A percentile compares a stretch with the other conserved stretches of the same genome.
These are phyloP conservation scores for Choloepus didactylus DNA, from an alignment of 2,797 vertebrate species.

Conservation along the genomic window DNA sequence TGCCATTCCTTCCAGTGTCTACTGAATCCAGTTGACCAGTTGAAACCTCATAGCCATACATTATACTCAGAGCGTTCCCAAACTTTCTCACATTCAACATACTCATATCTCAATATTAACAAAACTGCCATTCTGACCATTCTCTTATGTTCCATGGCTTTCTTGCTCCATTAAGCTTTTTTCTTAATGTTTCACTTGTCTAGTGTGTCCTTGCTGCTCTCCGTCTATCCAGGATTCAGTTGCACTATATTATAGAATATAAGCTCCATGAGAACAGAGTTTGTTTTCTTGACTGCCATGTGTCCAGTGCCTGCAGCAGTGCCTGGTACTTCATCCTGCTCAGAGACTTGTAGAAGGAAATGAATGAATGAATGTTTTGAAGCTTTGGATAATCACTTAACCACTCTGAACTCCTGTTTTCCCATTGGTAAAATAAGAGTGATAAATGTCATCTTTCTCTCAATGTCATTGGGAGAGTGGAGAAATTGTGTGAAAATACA, in stretches of 20 bases:
- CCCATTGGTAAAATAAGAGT: not conserved
- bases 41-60: not conserved
- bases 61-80: not conserved
- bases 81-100: not conserved
- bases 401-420: not conserved
- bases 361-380: not conserved
- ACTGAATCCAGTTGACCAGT: not conserved
- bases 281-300: not conserved
- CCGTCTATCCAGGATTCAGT: not conserved
- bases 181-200: not conserved
- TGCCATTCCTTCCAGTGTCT: not conserved
- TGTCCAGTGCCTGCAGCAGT: not conserved
- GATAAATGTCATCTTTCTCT: not conserved
- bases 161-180: not conserved
- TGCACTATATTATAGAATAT: not conserved
- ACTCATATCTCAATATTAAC: not conserved
- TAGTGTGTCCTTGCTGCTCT: not conserved
- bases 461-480: not conserved
- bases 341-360: not conserved
- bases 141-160: not conserved
- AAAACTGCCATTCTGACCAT: rapidly evolving
- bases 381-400: not conserved
- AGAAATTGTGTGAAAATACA: slow-evolving; percentile 48
- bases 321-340: not conserved
- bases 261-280: not conserved